Evolutionary conservation across 2,113 vertebrate genomes (phyloP).

Genomic region (Tyrannus savana): DNA sequence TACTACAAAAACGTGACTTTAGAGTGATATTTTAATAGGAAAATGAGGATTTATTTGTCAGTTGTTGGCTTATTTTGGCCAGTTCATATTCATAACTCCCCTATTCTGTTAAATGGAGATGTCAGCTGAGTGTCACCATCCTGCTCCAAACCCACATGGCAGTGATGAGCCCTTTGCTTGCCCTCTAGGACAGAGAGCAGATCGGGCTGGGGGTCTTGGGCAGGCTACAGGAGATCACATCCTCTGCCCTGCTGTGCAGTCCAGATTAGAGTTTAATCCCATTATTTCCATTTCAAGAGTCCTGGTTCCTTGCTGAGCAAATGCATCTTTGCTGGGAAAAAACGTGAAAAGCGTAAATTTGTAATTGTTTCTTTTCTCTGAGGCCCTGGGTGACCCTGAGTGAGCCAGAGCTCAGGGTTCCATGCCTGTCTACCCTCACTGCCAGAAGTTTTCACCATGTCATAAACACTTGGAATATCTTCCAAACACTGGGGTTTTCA

Average conservation of each 20-base stretch:
- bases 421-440: background rate
- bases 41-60: background rate
- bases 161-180: background rate
- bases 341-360: fast-evolving
- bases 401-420: background rate
- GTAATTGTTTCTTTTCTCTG: background rate
- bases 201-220: background rate
- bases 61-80: background rate
- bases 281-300: background rate
- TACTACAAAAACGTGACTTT: background rate
- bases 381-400: background rate
- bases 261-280: background rate
- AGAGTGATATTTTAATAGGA: background rate
- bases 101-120: background rate
- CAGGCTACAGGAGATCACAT: background rate
- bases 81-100: background rate
- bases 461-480: background rate
- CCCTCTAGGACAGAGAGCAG: background rate
- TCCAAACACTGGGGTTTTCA: background rate
- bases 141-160: background rate
- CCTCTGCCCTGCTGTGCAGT: background rate
- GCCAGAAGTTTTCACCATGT: background rate
- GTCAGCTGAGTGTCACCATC: background rate
- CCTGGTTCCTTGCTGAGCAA: background rate
- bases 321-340: background rate